Evolutionary conservation across 2,888 invertebrate species (phyloP).

Genomic region (Atherix ibis): DNA sequence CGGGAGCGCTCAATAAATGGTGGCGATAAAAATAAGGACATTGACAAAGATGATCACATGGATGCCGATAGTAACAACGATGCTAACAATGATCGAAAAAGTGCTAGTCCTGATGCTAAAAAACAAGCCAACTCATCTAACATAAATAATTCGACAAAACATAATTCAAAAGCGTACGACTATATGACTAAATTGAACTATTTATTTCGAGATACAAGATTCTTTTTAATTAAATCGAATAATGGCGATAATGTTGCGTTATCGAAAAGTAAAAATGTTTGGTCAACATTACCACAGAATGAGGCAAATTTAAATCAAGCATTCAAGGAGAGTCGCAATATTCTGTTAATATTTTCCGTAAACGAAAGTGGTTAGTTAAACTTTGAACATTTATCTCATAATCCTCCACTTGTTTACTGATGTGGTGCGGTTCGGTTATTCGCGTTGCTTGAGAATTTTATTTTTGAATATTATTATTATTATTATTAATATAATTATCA

Average conservation of each 20-base stretch:
- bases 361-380: conserved; percentile 83
- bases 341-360: conserved; percentile 89
- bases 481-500: too few species aligned
- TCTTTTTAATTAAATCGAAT: conserved; percentile 95
- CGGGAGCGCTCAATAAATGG: conserved; percentile 23
- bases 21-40: not conserved
- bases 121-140: conserved; percentile 4
- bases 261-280: conserved; percentile 89
- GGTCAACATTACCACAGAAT: conserved; percentile 96
- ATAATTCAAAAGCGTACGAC: conserved; percentile 53
- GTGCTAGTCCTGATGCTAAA: conserved; percentile 5
- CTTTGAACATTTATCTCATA: too few species aligned
- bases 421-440: too few species aligned
- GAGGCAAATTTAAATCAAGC: conserved; percentile 93
- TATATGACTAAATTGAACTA: conserved; percentile 83
- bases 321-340: conserved; percentile 82
- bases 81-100: conserved; percentile 8
- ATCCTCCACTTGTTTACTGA: too few species aligned
- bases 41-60: conserved; percentile 4
- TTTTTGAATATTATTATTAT: too few species aligned
- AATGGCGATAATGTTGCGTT: conserved; percentile 92
- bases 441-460: too few species aligned
- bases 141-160: conserved; percentile 22
- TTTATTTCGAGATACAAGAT: conserved; percentile 83
- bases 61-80: conserved; percentile 3